Base-by-base conservation (phyloP, 2,113 vertebrate genomes). In the Bubo blakistoni region DNA sequence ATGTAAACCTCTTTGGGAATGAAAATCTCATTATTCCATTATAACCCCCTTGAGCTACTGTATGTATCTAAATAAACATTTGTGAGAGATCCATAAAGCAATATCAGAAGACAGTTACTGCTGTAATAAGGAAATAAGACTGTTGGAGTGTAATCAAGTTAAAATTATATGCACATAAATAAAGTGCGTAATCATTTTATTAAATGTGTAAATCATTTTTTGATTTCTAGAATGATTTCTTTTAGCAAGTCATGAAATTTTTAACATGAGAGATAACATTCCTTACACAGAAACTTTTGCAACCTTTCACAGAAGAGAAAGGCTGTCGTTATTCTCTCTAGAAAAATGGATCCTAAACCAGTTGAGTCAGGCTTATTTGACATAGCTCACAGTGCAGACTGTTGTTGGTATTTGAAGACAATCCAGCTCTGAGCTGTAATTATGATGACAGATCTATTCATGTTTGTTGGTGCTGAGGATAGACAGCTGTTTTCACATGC, bases 401-500 rank as follows among this genome's bases (percentile, higher is more conserved):
- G 96, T 92, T 96, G 95, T 6, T 94, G 83, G 86, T 92, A 79
- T 91, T 96, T 97, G 88, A 96, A 96, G 94, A 54, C 30, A 96
- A 96, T 96, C 94, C 94, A 97, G 94, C 92, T 94, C 86, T 94
- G 94, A 95, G 90, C 87, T 95, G 91, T 94, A 95, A 94, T 96
- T 96, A 91, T 69, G 95, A 90, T 96, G 95, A 96, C 86, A 96
- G 80, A 91, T 97, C 92, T 92, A 94, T 93, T 96, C 86, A 2
- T 93, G 66, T 94, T 95, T 94, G 97, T 92, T 97, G 96, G 54
- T 94, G 88, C 88, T 96, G 91, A 94, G 92, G 92, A 96, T 91
- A 95, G 96, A 89, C 94, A 97, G 95, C 94, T 97, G 92, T 97
- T 97, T 95, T 94, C 96, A 70, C 91, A 96, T 89, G 94, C 96